Conservation (phyloP, 2,888 invertebrate species). For the Cheilosia scutellata region DNA sequence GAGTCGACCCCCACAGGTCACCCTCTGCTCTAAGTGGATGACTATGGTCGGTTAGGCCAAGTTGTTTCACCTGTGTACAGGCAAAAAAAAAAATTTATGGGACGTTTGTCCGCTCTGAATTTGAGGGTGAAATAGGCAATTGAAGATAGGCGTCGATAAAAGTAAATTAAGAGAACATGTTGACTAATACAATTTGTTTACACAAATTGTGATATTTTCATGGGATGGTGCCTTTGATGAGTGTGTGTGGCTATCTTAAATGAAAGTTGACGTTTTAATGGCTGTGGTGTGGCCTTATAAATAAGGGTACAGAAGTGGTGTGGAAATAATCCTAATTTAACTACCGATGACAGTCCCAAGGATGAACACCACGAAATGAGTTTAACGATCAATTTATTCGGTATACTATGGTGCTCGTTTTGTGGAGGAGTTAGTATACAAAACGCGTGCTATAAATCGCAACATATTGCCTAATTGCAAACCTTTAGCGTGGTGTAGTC, state of each 20-base stretch:
- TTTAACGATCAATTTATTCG: constrained; percentile 67
- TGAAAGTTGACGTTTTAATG: constrained; percentile 65
- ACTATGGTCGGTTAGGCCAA: constrained; percentile 13
- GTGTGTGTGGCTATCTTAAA: constrained; percentile 14
- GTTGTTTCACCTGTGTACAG: constrained; percentile 32
- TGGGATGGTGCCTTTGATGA: neutral
- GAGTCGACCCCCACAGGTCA: constrained; percentile 13
- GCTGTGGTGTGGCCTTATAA: constrained; percentile 55
- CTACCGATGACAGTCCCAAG: constrained; percentile 46
- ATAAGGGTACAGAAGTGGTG: constrained; percentile 23
- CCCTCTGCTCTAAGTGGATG: constrained; percentile 1
- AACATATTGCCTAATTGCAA: constrained; percentile 45
- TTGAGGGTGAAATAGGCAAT: constrained; percentile 56
- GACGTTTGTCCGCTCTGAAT: constrained; percentile 12
- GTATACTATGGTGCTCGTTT: neutral
- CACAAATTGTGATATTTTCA: constrained; percentile 35
- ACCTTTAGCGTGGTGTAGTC: constrained; percentile 9
- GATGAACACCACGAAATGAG: constrained; percentile 45
- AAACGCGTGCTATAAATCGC: constrained; percentile 56
- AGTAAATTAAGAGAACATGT: constrained; percentile 58
- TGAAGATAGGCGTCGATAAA: constrained; percentile 50
- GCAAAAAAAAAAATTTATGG: neutral
- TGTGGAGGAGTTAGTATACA: neutral
- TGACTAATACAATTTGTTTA: constrained; percentile 34
- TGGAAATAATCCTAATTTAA: constrained; percentile 46